Conservation (phyloP, 2,888 invertebrate species). For the Idaea straminata region DNA sequence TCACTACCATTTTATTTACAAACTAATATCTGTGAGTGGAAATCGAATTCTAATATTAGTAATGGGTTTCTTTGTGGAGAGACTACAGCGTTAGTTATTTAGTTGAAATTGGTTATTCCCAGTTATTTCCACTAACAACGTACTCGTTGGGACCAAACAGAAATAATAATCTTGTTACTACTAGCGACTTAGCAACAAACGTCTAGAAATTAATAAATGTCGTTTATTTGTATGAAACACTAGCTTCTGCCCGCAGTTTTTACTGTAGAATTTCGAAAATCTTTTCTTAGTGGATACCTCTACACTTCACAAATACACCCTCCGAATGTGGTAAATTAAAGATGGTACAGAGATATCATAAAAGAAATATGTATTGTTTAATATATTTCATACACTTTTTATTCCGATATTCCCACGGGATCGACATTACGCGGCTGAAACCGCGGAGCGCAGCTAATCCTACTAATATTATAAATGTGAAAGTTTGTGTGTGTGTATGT, state of each 20-base stretch:
- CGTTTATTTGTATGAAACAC: no score
- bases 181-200: not conserved
- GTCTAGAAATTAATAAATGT: not conserved
- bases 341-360: no score
- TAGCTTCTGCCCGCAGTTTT: no score
- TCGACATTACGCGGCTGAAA: no score
- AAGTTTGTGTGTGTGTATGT: no score
- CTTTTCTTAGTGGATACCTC: not conserved
- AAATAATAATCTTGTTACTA: not conserved
- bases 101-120: not conserved
- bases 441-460: no score
- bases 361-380: no score
- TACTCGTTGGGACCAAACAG: not conserved
- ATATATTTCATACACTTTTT: no score
- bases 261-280: no score
- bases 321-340: not conserved
- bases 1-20: not conserved
- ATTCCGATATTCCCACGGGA: no score
- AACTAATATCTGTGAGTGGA: not conserved
- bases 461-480: no score
- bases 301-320: not conserved
- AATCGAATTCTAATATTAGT: constrained; percentile 1
- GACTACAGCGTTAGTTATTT: not conserved
- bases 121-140: not conserved
- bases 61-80: constrained; percentile 2